phyloP scores from a whole-genome alignment of 2,113 vertebrate genomes.

The Osmerus eperlanus region DNA sequence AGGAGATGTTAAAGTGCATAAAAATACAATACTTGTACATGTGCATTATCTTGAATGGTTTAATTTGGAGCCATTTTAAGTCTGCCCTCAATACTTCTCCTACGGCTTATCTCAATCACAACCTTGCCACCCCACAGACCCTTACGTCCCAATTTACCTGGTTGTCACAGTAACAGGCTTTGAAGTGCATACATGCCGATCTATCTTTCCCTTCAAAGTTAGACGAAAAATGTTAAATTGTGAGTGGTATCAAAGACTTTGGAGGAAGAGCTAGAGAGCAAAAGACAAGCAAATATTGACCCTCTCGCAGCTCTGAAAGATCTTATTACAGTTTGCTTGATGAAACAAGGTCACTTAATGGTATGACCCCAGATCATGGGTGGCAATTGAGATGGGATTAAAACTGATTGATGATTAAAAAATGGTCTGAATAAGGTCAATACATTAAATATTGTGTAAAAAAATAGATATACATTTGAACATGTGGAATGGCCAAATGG shows the following conservation, averaged over 20 bases:
- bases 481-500: too few relatives aligned
- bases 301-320: too few relatives aligned
- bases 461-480: too few relatives aligned
- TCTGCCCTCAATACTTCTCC: conserved; percentile 8
- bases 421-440: too few relatives aligned
- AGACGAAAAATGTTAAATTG: conserved; percentile 34
- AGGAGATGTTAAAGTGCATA: conserved; percentile 16
- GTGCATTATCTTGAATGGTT: conserved; percentile 56
- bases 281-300: too few relatives aligned
- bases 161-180: conserved; percentile 47
- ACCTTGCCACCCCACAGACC: conserved; percentile 7
- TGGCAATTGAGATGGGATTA: too few relatives aligned
- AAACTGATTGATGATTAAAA: too few relatives aligned
- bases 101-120: conserved; percentile 27
- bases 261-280: not conserved
- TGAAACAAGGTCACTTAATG: too few relatives aligned
- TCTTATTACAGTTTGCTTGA: too few relatives aligned
- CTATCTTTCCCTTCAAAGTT: conserved; percentile 30
- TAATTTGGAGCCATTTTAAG: conserved; percentile 52
- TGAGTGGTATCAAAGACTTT: not conserved
- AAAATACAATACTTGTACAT: conserved; percentile 42
- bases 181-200: not conserved
- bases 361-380: too few relatives aligned
- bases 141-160: conserved; percentile 45
- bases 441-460: too few relatives aligned